Evolutionary conservation across 1,140 invertebrate species (phyloP), one percentile per base, ranked within the genome.

Genomic region (Ostrea edulis): DNA sequence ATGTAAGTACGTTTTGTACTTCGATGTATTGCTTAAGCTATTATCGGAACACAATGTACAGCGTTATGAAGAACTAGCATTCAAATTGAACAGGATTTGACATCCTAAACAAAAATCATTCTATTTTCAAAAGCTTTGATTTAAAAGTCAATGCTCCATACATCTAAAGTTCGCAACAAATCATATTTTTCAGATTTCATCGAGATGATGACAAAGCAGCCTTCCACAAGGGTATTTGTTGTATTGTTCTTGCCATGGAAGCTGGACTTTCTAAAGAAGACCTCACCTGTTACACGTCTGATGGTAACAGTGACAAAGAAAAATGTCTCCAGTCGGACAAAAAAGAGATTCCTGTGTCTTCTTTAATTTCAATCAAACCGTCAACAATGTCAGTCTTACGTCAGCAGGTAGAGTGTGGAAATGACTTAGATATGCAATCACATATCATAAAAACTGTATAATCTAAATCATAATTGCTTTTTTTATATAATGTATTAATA

Each of bases 171-270:
- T n/a, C 0, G 17, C 7, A 62, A 20, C 55, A 20, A 20, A 62
- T 58, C 55, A n/a, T 17, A 14, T 17, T 44, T 35, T 77, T 12
- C 25, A 77, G 68, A 35, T 77, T 29, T 17, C 35, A 77, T 35
- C 68, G 68, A 29, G 25, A 77, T 4, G 68, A 77, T 77, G 68
- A 35, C 22, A 35, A 9, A 44, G 35, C 68, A 14, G 11, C 68
- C 68, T 29, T 29, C 68, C 22, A 77, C 29, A 35, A 77, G 9
- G 68, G 68, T 4, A 29, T 77, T 14, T 11, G 25, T 77, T 77
- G 68, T 77, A 29, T 77, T 29, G 68, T 25, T 17, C 68, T 77
- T 25, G 25, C 68, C 68, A 77, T 77, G 25, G 68, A 77, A 29
- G 68, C 25, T 35, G 68, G 14, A 35, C 9, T 77, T 14, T 14